These are phyloP conservation scores for Parnassius mnemosyne DNA, from an alignment of 2,888 invertebrate species.

Conservation along the genomic window DNA sequence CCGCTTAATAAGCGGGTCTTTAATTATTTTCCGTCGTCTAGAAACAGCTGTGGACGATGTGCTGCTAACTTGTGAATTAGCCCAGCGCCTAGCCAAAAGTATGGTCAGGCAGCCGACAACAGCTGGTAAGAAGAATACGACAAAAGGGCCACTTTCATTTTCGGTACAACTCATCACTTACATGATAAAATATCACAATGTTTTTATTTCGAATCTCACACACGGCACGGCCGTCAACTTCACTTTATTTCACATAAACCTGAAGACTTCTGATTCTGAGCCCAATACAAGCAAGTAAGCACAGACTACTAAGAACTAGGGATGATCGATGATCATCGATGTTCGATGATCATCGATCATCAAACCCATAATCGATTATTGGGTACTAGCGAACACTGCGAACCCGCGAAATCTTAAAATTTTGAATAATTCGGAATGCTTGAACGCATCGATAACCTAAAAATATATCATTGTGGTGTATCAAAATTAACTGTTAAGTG, in stretches of 20 bases:
- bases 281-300: no score
- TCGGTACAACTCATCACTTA: conserved; percentile 81
- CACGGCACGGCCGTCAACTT: conserved; percentile 28
- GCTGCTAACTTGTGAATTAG: conserved; percentile 67
- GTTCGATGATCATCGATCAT: no score
- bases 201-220: conserved; percentile 46
- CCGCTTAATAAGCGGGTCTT: conserved; percentile 73
- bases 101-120: conserved; percentile 77
- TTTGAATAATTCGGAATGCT: no score
- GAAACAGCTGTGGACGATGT: conserved; percentile 73
- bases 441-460: no score
- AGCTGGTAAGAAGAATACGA: conserved; percentile 78
- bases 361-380: no score
- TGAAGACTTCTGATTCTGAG: no score
- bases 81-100: conserved; percentile 75
- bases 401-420: no score
- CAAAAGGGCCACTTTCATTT: conserved; percentile 79
- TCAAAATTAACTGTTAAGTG: no score
- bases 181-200: conserved; percentile 75
- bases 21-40: conserved; percentile 74
- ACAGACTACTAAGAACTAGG: no score
- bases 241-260: not conserved
- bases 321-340: no score
- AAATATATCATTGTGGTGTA: no score
- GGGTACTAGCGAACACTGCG: no score